Evolutionary conservation across 2,888 invertebrate genomes (phyloP).

Genomic region (Lasius fuliginosus): DNA sequence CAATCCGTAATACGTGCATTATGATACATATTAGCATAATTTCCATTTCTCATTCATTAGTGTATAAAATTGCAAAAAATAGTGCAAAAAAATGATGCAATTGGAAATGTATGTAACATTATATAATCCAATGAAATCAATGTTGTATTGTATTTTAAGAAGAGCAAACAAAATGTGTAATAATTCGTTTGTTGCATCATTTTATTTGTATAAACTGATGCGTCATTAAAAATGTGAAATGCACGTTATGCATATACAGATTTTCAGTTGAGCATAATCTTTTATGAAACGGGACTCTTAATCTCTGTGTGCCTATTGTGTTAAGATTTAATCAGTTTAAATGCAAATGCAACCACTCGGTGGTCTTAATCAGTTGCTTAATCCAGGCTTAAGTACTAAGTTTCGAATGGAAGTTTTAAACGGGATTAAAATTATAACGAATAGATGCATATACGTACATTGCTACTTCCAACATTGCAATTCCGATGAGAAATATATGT

Average conservation of each 20-base stretch:
- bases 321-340: constrained; percentile 27
- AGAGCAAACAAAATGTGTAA: background rate
- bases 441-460: background rate
- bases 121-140: background rate
- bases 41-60: constrained; percentile 10
- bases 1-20: constrained; percentile 1
- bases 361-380: constrained; percentile 3
- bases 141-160: constrained; percentile 2
- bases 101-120: background rate
- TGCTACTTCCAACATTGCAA: background rate
- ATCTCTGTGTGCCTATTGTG: background rate
- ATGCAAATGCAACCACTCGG: background rate
- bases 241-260: background rate
- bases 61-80: background rate
- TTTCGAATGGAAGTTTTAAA: background rate
- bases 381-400: constrained; percentile 5
- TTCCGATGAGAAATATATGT: background rate
- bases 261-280: background rate
- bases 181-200: background rate
- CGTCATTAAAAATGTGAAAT: background rate
- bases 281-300: background rate
- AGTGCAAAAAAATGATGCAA: background rate
- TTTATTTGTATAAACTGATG: background rate
- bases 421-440: background rate
- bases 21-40: constrained; percentile 34